Evolutionary conservation across 2,797 vertebrate genomes (phyloP).

Genomic region (Alectoris magna): DNA sequence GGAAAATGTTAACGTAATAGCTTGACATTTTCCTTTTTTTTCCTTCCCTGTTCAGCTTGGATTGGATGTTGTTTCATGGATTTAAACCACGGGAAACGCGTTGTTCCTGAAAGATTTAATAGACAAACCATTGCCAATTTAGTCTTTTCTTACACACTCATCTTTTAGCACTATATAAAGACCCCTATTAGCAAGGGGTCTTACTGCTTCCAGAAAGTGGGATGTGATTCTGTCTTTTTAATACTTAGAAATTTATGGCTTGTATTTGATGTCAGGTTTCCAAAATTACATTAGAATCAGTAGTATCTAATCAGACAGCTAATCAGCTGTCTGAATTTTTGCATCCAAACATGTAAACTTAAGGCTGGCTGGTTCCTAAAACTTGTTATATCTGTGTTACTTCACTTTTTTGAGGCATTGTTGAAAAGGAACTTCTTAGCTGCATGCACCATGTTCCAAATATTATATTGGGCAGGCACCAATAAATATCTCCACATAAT

Average conservation of each 20-base stretch:
- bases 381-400: neutral
- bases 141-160: neutral
- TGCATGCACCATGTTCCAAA: neutral
- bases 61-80: neutral
- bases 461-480: neutral
- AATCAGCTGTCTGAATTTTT: neutral
- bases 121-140: neutral
- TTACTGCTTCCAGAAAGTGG: neutral
- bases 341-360: neutral
- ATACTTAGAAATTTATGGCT: neutral
- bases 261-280: neutral
- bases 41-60: neutral
- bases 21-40: constrained; percentile 43
- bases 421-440: neutral
- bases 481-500: neutral
- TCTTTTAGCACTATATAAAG: neutral
- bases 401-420: neutral
- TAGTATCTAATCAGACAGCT: neutral
- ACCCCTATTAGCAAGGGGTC: neutral
- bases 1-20: constrained; percentile 53
- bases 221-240: neutral
- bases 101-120: neutral
- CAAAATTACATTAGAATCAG: neutral
- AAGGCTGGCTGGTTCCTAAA: neutral
- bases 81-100: constrained; percentile 6